Conservation (phyloP, 2,113 vertebrate species). For the Burhinus bistriatus region DNA sequence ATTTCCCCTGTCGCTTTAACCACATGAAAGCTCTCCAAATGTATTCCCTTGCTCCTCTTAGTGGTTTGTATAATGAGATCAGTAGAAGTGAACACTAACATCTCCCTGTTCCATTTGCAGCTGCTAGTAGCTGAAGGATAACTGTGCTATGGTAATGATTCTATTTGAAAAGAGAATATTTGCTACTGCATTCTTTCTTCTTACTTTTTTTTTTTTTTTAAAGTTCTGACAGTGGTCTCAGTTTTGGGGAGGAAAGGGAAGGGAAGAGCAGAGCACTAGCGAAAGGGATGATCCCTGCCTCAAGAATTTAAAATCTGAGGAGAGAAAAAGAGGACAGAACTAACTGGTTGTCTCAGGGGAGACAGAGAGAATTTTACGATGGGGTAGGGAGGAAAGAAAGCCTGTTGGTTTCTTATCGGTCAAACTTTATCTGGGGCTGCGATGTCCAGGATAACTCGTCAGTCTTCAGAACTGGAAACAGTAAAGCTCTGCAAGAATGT, state of each 20-base stretch:
- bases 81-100: conserved; percentile 65
- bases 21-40: conserved; percentile 71
- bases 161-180: conserved; percentile 63
- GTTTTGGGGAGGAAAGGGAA: not conserved
- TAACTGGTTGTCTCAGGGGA: not conserved
- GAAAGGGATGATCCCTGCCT: not conserved
- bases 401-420: not conserved
- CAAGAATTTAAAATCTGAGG: not conserved
- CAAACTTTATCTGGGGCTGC: not conserved
- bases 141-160: conserved; percentile 54
- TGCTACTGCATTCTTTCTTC: conserved; percentile 34
- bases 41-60: conserved; percentile 68
- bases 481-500: not conserved
- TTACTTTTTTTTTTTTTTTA: not conserved
- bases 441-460: not conserved
- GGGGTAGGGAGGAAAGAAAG: not conserved
- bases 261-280: not conserved
- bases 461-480: not conserved
- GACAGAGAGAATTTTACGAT: not conserved
- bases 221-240: not conserved
- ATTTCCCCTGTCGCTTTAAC: conserved; percentile 55
- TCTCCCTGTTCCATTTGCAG: conserved; percentile 57
- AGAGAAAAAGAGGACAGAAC: not conserved
- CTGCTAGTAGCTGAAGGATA: conserved; percentile 53
- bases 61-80: conserved; percentile 71